phyloP scores from a whole-genome alignment of 2,888 invertebrate genomes.

The Caenorhabditis sp. region DNA sequence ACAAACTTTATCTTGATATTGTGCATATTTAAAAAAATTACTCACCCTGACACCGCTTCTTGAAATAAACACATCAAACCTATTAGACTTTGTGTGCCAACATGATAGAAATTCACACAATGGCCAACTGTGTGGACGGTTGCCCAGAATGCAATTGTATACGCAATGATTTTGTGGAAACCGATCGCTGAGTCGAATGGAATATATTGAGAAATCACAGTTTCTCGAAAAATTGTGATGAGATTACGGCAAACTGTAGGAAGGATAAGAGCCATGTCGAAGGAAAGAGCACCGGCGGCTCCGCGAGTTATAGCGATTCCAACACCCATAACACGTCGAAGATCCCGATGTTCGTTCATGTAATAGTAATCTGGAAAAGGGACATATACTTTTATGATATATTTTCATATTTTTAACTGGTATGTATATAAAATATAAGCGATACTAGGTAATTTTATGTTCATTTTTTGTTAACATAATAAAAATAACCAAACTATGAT shows the following conservation, averaged over 20 bases:
- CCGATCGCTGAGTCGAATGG: conserved; percentile 93
- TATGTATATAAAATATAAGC: too few species aligned
- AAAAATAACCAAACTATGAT: too few species aligned
- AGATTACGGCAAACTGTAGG: conserved; percentile 86
- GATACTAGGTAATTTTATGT: too few species aligned
- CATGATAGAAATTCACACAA: conserved; percentile 95
- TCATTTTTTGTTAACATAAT: too few species aligned
- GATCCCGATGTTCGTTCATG: conserved; percentile 92
- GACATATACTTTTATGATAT: too few species aligned
- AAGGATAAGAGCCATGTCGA: conserved; percentile 88
- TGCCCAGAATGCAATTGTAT: conserved; percentile 91
- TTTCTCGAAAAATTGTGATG: conserved; percentile 89
- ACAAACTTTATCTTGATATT: too few species aligned
- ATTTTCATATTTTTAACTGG: too few species aligned
- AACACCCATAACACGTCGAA: conserved; percentile 92
- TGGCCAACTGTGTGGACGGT: conserved; percentile 90
- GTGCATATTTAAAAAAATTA: too few species aligned
- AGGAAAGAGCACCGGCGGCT: conserved; percentile 86
- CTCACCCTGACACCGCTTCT: conserved; percentile 82
- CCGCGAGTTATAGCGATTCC: conserved; percentile 42
- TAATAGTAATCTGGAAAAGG: conserved; percentile 84
- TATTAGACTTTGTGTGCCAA: conserved; percentile 91
- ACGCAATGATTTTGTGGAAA: conserved; percentile 94
- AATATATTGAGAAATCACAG: conserved; percentile 90
- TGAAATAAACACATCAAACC: conserved; percentile 89